Evolutionary conservation across 2,888 invertebrate genomes (phyloP), one percentile per base, ranked within the genome.

Genomic region (Drosophila mimica): DNA sequence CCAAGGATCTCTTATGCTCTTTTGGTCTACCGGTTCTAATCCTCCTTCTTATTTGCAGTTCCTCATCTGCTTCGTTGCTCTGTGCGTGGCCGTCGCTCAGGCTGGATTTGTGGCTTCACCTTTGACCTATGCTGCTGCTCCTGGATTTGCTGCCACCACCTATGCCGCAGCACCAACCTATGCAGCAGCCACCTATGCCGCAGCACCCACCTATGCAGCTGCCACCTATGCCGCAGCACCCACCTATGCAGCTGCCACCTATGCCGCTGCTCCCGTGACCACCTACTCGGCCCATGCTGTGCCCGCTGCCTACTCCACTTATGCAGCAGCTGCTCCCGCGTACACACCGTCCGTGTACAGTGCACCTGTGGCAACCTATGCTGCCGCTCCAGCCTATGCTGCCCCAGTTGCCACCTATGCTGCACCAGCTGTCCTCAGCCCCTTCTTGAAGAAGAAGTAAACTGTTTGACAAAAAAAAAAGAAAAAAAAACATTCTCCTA

Each of bases 51-150:
- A 8, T 51, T 51, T 69, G 13, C 60, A 91, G 91, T 91, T 91
- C 90, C 76, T 91, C 73, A 81, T 92, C 79, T 91, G 91, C 81
- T 90, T 91, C 74, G 82, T 91, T 74, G 83, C 90, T 73, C 82
- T 91, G 63, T 91, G 85, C 80, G 60, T 91, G 58, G 92, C 91
- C 79, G 90, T 70, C 66, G 91, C 90, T 58, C 90, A 91, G 77
- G 92, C 91, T 63, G 88, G 91, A 49, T 75, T 73, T 63, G 60
- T 91, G 63, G 84, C 84, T 5, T 70, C 82, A 1, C 86, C 77
- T 2, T 73, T 86, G 66, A 74, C 53, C 28, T 83, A 83, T 52
- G 66, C 79, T n/a, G 82, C 84, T 33, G 78, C 82, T 40, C 81
- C 88, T 0, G 74, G 81, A 0, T 81, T 74, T 34, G 73, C 80